Evolutionary conservation across 2,797 vertebrate species (phyloP), one percentile per base, ranked within the genome.

Genomic region (Sciaenops ocellatus): DNA sequence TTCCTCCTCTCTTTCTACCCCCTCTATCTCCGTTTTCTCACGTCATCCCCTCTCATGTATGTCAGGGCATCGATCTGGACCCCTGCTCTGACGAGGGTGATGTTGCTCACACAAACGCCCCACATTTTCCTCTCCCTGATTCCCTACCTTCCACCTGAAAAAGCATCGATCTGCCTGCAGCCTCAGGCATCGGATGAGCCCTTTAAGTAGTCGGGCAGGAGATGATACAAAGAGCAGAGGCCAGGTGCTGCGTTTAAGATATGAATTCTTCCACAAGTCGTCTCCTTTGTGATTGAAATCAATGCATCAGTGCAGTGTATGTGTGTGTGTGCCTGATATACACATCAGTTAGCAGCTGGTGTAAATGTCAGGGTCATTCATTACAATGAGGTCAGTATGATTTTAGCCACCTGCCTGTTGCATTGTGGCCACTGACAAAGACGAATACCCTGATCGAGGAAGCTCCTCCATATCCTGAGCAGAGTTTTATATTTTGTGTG

Each of bases 331-430:
- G 41, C 1, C 22, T 86, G 85, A 88, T 84, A 88, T 74, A 68
- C 79, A 82, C 85, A 89, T 86, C 78, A 80, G 70, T 79, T 78
- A 74, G 64, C 13, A 48, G 65, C 34, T 80, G 56, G 84, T 70
- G 66, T 61, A 82, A 89, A 88, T 87, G 84, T 90, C 87, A 87
- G 79, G 68, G 79, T 84, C n/a, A 3, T 73, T 87, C 50, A 83
- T 90, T 76, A 88, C 85, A 56, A 5, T 0, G 69, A 81, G 83
- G 81, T 86, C 84, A 75, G 42, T 62, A 0, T 60, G 70, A 78
- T 83, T 22, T 57, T 65, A 3, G 6, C 60, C 46, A 68, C 73
- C 46, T 59, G 46, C 46, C 70, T 61, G 63, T 59, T 80, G 72
- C 56, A 41, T 57, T 79, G 68, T 48, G 5, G 51, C 28, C 13